Conservation (phyloP, 2,113 vertebrate species). For the Pantherophis guttatus region DNA sequence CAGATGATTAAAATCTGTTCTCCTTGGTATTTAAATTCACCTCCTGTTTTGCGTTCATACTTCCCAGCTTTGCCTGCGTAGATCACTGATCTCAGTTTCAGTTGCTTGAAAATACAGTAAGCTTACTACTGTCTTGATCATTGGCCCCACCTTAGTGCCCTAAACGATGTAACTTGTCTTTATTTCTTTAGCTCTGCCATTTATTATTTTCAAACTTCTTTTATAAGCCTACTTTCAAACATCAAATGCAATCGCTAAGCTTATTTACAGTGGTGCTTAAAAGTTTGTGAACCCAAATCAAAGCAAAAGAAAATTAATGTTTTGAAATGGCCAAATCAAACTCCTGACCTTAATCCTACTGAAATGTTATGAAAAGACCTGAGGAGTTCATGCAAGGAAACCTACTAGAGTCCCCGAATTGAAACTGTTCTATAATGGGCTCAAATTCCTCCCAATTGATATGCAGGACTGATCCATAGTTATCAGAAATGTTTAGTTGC, state of each 20-base stretch:
- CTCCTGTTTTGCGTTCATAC: not conserved
- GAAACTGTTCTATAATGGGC: not conserved
- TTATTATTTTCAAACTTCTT: not conserved
- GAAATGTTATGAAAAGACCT: not conserved
- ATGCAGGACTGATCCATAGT: not conserved
- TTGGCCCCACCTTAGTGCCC: not conserved
- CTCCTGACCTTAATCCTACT: not conserved
- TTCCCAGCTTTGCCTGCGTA: not conserved
- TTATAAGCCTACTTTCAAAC: not conserved
- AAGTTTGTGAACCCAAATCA: not conserved
- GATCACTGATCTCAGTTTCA: not conserved
- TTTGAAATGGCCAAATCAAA: not conserved
- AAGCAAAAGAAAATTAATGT: not conserved
- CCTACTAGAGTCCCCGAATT: not conserved
- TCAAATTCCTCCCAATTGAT: not conserved
- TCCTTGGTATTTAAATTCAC: not conserved
- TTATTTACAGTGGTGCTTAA: not conserved
- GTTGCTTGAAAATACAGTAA: not conserved
- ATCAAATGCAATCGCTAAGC: not conserved
- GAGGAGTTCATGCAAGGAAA: not conserved
- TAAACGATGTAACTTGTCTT: not conserved
- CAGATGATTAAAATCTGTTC: not conserved
- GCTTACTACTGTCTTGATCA: not conserved
- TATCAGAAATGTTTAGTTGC: not conserved
- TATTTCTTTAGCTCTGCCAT: not conserved